A percentile compares a stretch with the other conserved stretches of the same genome.
phyloP scores from a whole-genome alignment of 2,113 vertebrate genomes.

The Isichthys henryi region DNA sequence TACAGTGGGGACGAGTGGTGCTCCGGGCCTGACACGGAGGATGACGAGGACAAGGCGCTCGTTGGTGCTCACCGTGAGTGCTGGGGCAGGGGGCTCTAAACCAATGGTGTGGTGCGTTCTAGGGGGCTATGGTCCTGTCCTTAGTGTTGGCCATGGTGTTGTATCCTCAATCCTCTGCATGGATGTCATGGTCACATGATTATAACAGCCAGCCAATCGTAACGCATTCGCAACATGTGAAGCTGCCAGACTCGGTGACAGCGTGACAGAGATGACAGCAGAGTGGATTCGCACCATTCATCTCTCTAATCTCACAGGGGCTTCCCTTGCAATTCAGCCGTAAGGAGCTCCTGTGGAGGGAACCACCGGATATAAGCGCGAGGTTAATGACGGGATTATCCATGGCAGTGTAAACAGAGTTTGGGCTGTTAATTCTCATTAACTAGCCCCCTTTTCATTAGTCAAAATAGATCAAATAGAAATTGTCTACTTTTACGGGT shows the following conservation, averaged over 20 bases:
- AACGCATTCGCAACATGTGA: not conserved
- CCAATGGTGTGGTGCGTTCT: not conserved
- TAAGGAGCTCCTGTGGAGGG: not conserved
- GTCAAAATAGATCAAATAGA: not conserved
- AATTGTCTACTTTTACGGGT: conserved; percentile 1
- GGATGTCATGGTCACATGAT: not conserved
- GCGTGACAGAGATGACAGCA: not conserved
- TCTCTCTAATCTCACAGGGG: not conserved
- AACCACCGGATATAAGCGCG: not conserved
- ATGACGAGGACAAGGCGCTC: conserved; percentile 82
- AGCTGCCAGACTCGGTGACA: not conserved
- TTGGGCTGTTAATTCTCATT: not conserved
- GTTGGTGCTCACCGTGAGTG: conserved; percentile 78
- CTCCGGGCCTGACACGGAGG: conserved; percentile 89
- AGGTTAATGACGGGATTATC: not conserved
- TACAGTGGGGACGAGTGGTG: conserved; percentile 98
- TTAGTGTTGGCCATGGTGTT: not conserved
- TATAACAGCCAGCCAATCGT: not conserved
- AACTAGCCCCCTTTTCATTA: not conserved
- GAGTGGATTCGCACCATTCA: not conserved
- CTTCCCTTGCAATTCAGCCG: not conserved
- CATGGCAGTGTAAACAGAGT: not conserved
- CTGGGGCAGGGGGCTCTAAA: not conserved
- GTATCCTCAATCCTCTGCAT: not conserved
- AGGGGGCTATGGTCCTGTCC: not conserved